phyloP scores from a whole-genome alignment of 1,140 invertebrate genomes.

The Brachionus rubens region DNA sequence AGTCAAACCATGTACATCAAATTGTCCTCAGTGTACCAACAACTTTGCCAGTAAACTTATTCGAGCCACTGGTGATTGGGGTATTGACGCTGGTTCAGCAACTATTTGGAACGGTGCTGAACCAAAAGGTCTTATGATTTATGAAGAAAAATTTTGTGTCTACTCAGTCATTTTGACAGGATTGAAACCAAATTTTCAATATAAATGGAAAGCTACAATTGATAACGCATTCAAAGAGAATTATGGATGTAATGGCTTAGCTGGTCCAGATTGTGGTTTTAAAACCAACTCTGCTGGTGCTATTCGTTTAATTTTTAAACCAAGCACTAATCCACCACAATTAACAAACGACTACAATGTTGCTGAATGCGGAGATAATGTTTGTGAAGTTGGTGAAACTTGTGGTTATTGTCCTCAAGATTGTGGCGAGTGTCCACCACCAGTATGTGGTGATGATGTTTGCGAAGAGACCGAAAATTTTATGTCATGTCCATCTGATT shows the following conservation, averaged over 20 bases:
- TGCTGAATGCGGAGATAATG: slow-evolving; percentile 29
- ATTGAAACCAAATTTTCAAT: slow-evolving; percentile 23
- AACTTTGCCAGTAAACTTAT: slow-evolving; percentile 22
- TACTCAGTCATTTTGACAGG: slow-evolving; percentile 34
- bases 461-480: slow-evolving; percentile 37
- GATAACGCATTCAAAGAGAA: slow-evolving; percentile 39
- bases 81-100: slow-evolving; percentile 9
- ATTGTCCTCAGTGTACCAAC: slow-evolving; percentile 20
- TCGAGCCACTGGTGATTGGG: slow-evolving; percentile 42
- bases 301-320: slow-evolving; percentile 13
- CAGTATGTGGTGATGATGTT: slow-evolving; percentile 41
- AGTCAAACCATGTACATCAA: slow-evolving; percentile 14
- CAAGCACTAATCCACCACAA: slow-evolving; percentile 28
- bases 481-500: slow-evolving; percentile 37
- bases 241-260: slow-evolving; percentile 37
- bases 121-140: slow-evolving; percentile 40
- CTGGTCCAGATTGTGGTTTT: slow-evolving; percentile 29
- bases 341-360: slow-evolving; percentile 1
- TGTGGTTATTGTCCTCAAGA: slow-evolving; percentile 39
- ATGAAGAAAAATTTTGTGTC: slow-evolving; percentile 22
- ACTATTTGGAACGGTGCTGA: slow-evolving; percentile 25
- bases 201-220: slow-evolving; percentile 45
- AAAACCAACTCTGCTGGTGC: slow-evolving; percentile 37
- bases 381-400: slow-evolving; percentile 42
- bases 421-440: slow-evolving; percentile 46